A percentile compares a stretch with the other conserved stretches of the same genome.
These are phyloP conservation scores for Tupiocoris notatus DNA, from an alignment of 2,888 invertebrate species.

Conservation along the genomic window DNA sequence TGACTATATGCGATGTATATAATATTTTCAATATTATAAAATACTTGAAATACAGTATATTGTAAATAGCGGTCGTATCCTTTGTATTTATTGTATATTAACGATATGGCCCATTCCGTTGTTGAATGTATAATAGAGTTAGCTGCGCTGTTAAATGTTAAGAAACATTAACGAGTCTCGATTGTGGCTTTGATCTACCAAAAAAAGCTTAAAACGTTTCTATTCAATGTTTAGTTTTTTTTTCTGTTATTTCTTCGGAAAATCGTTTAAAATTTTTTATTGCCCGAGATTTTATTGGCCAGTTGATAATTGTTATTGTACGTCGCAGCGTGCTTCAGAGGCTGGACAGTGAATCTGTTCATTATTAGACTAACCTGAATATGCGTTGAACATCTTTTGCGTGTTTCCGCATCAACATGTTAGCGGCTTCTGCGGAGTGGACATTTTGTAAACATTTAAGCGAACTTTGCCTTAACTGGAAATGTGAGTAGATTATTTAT, in stretches of 20 bases:
- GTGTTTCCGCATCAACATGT: no score
- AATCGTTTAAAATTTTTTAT: not conserved
- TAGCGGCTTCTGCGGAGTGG: no score
- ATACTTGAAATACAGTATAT: constrained; percentile 24
- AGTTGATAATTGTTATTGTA: no score
- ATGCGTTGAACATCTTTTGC: no score
- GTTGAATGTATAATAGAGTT: constrained; percentile 35
- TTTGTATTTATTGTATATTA: constrained; percentile 36
- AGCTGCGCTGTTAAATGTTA: constrained; percentile 26
- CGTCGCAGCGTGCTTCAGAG: no score
- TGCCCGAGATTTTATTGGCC: no score
- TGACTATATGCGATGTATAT: constrained; percentile 35
- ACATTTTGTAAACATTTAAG: no score
- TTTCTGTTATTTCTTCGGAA: not conserved
- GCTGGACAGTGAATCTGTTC: no score
- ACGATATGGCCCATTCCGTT: constrained; percentile 24
- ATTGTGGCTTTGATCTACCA: not conserved
- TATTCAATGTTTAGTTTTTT: not conserved
- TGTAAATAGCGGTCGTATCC: constrained; percentile 33
- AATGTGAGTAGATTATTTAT: no score
- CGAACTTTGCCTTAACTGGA: no score
- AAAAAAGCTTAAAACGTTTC: not conserved
- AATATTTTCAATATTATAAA: constrained; percentile 36
- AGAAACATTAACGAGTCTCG: constrained; percentile 8
- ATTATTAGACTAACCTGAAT: no score